A percentile compares a stretch with the other conserved stretches of the same genome.
phyloP scores from a whole-genome alignment of 2,888 invertebrate species.

The Hypselothyrea guttata region DNA sequence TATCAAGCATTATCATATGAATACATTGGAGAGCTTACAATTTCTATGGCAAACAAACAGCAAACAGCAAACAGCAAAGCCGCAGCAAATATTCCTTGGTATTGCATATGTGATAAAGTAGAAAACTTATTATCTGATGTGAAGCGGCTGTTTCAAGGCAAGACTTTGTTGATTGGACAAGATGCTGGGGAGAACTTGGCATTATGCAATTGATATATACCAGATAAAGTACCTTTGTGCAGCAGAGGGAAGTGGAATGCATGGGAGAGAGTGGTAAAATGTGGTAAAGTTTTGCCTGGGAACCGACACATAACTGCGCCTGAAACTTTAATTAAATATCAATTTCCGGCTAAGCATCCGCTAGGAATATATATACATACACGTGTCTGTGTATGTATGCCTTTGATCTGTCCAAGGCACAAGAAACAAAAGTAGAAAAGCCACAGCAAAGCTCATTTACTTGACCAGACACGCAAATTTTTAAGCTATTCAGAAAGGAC shows the following conservation, averaged over 20 bases:
- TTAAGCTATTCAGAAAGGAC: conserved; percentile 15
- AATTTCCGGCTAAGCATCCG: conserved; percentile 61
- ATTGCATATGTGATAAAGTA: conserved; percentile 28
- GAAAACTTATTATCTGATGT: conserved; percentile 12
- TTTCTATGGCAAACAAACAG: no score
- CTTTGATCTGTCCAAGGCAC: conserved; percentile 55
- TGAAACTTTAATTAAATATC: conserved; percentile 71
- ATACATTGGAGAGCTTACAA: no score
- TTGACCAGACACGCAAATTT: conserved; percentile 63
- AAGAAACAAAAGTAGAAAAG: conserved; percentile 51
- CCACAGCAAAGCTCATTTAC: conserved; percentile 65
- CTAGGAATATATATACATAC: conserved; percentile 5
- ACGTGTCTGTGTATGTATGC: conserved; percentile 6
- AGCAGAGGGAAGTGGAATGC: no score
- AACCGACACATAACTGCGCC: conserved; percentile 34
- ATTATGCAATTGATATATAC: background rate
- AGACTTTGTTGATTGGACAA: no score
- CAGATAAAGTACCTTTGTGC: no score
- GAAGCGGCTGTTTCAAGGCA: no score
- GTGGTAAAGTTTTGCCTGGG: conserved; percentile 15
- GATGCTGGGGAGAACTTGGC: conserved; percentile 4
- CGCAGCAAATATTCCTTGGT: background rate
- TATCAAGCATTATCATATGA: no score
- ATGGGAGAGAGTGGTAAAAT: background rate
- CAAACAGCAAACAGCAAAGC: conserved; percentile 5